Base-by-base conservation (phyloP, 2,113 vertebrate genomes). In the Spea multiplicata region DNA sequence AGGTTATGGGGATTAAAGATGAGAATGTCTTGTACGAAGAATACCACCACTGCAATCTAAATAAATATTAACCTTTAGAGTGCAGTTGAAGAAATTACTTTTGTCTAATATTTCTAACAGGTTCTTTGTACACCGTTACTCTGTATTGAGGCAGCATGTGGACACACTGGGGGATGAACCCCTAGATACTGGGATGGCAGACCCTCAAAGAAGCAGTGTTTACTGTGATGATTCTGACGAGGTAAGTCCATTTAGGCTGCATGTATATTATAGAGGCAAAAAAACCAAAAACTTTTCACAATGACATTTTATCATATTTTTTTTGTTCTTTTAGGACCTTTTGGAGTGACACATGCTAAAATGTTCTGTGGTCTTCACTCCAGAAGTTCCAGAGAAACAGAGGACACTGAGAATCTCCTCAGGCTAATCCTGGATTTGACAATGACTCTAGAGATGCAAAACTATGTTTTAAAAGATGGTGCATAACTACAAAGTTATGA, bases 191-290 rank as follows among this genome's bases (percentile, higher is more conserved):
- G 66, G 92, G 69, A 94, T 93, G 57, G 83, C 87, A 49, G 84
- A 82, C 75, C 90, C 92, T 9, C 84, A 81, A 1, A 93, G 90
- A 82, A 78, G 79, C 46, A 66, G 8, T 50, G 91, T 91, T n/a
- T 96, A 91, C 84, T 95, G 94, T 2, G 95, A 97, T 13, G 96
- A 97, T 84, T 97, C 96, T 0, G 96, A 97, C 82, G 95, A 98
- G 94, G 96, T 96, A 86, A 83, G 86, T 10, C 48, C n/a, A 4
- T 5, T 30, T 30, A 30, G 30, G 30, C 30, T 30, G 30, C 30
- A 30, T 30, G 30, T 30, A 30, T 30, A 30, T 30, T 30, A 30
- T 30, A 30, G 30, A 2, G 30, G 30, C 30, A 30, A 30, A 30
- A 30, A 30, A 30, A 30, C 30, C 30, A 30, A 30, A 30, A 2